phyloP scores from a whole-genome alignment of 2,113 vertebrate species.

The Camarhynchus parvulus region DNA sequence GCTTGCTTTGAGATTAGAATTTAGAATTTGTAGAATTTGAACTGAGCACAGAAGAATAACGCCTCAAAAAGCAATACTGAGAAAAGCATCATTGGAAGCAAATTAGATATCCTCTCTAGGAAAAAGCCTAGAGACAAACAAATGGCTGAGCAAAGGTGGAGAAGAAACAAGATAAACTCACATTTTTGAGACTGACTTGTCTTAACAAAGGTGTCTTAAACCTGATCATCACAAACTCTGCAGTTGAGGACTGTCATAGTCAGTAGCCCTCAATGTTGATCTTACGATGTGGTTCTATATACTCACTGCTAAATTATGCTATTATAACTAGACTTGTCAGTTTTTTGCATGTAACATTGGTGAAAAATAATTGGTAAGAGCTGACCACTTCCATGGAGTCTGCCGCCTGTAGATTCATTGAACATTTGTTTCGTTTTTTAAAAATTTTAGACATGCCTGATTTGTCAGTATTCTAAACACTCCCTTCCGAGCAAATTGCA shows the following conservation, averaged over 20 bases:
- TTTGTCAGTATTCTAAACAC: background rate
- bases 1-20: background rate
- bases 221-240: background rate
- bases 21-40: background rate
- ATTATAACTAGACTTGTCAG: background rate
- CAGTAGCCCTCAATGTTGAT: background rate
- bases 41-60: background rate
- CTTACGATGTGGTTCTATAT: background rate
- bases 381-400: background rate
- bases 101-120: background rate
- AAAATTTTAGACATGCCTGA: background rate
- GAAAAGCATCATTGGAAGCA: background rate
- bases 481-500: background rate
- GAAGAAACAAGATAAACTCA: background rate
- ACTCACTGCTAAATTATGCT: background rate
- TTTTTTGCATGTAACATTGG: background rate
- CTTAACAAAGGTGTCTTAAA: background rate
- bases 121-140: background rate
- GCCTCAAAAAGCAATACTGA: background rate
- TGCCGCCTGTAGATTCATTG: background rate
- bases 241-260: background rate
- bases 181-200: background rate
- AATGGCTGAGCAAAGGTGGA: background rate
- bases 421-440: background rate
- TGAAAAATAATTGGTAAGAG: background rate